phyloP scores from a whole-genome alignment of 2,888 invertebrate species.

The Clepsis dumicolana region DNA sequence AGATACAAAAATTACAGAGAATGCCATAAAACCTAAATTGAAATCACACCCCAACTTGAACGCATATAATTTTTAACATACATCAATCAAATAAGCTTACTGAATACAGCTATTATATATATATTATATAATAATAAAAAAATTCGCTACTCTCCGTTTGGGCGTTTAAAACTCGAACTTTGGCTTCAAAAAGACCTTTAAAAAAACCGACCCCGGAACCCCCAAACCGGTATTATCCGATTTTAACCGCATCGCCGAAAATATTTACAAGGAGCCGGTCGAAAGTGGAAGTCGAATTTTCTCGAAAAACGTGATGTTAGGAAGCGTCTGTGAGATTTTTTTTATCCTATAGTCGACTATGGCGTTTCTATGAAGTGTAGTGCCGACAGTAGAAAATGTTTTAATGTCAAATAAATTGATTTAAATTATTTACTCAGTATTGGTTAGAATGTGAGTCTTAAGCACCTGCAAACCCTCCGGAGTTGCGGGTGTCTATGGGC shows the following conservation, averaged over 20 bases:
- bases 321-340: conserved; percentile 55
- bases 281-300: conserved; percentile 51
- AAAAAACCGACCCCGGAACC: conserved; percentile 31
- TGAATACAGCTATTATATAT: conserved; percentile 76
- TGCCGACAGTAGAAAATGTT: too few species aligned
- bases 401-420: too few species aligned
- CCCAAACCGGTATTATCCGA: background rate
- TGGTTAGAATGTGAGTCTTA: too few species aligned
- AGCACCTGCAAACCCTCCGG: too few species aligned
- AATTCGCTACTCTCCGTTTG: conserved; percentile 50
- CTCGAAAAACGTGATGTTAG: conserved; percentile 50
- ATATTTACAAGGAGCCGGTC: conserved; percentile 29
- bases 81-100: conserved; percentile 57
- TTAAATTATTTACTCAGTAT: too few species aligned
- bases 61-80: conserved; percentile 49
- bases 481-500: too few species aligned
- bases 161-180: conserved; percentile 40
- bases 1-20: background rate
- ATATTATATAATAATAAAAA: conserved; percentile 57
- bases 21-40: background rate
- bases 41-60: conserved; percentile 25
- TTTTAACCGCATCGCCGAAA: background rate
- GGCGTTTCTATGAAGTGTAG: conserved; percentile 44
- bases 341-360: conserved; percentile 39
- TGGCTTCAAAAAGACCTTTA: conserved; percentile 42